Conservation (phyloP, 2,888 invertebrate genomes). For the Philonicus albiceps region DNA sequence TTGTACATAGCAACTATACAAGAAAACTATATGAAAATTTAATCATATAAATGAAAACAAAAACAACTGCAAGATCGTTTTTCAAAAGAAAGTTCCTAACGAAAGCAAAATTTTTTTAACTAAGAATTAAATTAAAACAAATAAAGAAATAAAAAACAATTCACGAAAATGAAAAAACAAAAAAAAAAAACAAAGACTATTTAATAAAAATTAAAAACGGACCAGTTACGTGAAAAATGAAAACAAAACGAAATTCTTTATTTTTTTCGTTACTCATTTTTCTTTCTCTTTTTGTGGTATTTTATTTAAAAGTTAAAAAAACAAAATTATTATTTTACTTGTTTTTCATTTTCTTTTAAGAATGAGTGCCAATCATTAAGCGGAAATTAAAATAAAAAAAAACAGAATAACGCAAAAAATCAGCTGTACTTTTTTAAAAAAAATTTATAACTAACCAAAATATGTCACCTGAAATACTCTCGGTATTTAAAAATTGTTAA, state of each 20-base stretch:
- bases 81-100: slow-evolving; percentile 44
- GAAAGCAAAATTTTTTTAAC: slow-evolving; percentile 2
- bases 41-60: background rate
- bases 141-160: background rate
- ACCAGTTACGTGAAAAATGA: slow-evolving; percentile 26
- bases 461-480: no score
- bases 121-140: background rate
- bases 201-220: slow-evolving; percentile 2
- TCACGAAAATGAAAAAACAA: background rate
- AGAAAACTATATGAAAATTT: slow-evolving; percentile 1
- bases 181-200: background rate
- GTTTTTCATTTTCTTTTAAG: background rate
- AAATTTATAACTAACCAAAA: slow-evolving; percentile 9
- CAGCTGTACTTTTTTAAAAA: slow-evolving; percentile 24
- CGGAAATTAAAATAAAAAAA: background rate
- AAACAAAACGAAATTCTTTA: no score
- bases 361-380: slow-evolving; percentile 29
- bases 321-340: background rate
- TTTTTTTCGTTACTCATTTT: slow-evolving; percentile 6
- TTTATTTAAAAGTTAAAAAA: background rate
- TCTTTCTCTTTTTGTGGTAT: background rate
- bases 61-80: slow-evolving; percentile 27
- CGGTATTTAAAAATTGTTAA: no score
- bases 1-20: background rate
- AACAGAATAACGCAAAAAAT: no score